phyloP scores from a whole-genome alignment of 2,888 invertebrate genomes.

The Thecophora atra region DNA sequence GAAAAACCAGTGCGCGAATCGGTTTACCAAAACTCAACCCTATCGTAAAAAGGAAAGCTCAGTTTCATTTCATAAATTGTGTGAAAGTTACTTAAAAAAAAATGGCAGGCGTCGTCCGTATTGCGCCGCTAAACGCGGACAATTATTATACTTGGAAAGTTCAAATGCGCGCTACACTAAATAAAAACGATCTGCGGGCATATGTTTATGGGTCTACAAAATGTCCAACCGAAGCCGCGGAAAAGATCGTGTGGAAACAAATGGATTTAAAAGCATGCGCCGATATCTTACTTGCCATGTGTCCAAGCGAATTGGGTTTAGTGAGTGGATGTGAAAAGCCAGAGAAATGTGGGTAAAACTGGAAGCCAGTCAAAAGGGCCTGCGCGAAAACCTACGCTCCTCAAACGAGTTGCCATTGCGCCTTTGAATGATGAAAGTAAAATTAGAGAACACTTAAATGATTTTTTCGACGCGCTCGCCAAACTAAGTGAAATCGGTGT shows the following conservation, averaged over 20 bases:
- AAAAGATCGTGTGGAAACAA: too few relatives aligned
- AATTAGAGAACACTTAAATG: constrained; percentile 33
- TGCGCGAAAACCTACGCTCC: constrained; percentile 1
- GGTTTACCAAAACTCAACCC: neutral
- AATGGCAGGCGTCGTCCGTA: neutral
- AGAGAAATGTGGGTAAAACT: constrained; percentile 1
- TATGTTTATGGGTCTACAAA: neutral
- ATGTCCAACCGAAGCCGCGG: neutral
- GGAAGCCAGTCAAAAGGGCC: constrained; percentile 12
- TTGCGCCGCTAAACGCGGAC: constrained; percentile 4
- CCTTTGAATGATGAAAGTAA: neutral
- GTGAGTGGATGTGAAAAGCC: too few relatives aligned
- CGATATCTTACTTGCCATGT: too few relatives aligned
- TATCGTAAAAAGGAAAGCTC: neutral
- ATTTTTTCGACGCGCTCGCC: too few relatives aligned
- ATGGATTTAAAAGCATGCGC: too few relatives aligned
- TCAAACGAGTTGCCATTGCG: neutral
- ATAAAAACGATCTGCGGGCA: neutral
- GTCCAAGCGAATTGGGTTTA: too few relatives aligned
- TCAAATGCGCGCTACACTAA: neutral
- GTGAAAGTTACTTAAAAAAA: too few relatives aligned
- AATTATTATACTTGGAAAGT: too few relatives aligned
- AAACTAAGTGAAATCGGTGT: too few relatives aligned
- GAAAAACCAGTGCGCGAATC: neutral
- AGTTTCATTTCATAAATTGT: neutral